These are phyloP conservation scores for Coturnix japonica DNA, from an alignment of 2,113 vertebrate species.

Conservation along the genomic window DNA sequence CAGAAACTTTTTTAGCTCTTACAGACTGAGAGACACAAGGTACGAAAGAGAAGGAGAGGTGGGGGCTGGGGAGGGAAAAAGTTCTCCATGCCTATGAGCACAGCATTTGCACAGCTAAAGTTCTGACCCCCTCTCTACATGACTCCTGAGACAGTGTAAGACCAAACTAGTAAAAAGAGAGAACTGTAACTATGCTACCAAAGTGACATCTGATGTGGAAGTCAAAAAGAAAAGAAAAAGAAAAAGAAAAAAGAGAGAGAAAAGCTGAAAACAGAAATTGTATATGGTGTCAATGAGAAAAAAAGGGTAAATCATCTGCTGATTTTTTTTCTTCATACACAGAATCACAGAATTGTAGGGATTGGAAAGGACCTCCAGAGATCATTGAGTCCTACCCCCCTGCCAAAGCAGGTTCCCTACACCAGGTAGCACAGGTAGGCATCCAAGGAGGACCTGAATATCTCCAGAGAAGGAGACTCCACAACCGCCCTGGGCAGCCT, in stretches of 20 bases:
- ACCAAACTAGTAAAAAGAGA: neutral
- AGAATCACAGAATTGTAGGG: too few species aligned
- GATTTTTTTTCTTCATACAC: neutral
- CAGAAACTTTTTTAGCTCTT: neutral
- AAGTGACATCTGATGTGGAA: accelerated
- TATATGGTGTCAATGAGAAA: neutral
- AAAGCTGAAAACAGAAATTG: neutral
- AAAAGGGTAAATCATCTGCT: neutral
- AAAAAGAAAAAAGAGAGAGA: neutral
- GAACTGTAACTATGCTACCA: neutral
- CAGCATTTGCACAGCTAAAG: neutral
- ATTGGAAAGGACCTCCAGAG: too few species aligned
- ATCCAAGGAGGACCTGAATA: too few species aligned
- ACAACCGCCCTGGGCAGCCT: too few species aligned
- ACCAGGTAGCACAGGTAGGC: too few species aligned
- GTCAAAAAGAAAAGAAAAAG: neutral
- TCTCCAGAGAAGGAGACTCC: too few species aligned
- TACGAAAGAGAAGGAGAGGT: neutral
- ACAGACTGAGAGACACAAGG: neutral
- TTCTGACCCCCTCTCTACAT: neutral
- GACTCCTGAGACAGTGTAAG: neutral
- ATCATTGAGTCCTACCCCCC: too few species aligned
- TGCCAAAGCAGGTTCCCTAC: too few species aligned
- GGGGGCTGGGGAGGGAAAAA: neutral
- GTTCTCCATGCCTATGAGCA: neutral